Percentiles rank a stretch among this genome's conserved stretches.
Conservation (phyloP, 2,888 invertebrate species). For the Idaea dimidiata region DNA sequence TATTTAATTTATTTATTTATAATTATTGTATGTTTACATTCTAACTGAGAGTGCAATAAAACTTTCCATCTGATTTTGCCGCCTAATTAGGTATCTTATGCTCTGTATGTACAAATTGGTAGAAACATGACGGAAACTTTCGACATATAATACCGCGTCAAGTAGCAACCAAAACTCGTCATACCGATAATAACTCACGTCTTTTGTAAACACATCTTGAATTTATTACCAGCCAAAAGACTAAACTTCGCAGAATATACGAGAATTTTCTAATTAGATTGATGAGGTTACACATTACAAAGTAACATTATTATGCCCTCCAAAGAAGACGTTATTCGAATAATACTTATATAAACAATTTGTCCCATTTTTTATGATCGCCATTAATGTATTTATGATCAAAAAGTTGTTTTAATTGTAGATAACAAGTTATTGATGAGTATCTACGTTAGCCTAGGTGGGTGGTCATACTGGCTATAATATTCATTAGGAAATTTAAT, state of each 20-base stretch:
- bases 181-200: background rate
- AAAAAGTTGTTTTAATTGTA: background rate
- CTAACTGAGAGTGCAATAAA: too few relatives aligned
- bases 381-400: background rate
- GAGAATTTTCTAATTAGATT: conserved; percentile 1
- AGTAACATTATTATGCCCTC: background rate
- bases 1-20: too few relatives aligned
- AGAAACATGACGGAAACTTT: background rate
- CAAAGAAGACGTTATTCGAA: background rate
- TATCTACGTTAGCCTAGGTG: background rate
- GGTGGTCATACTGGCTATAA: background rate
- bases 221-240: background rate
- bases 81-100: background rate
- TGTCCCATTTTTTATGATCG: background rate
- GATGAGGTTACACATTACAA: background rate
- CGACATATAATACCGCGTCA: background rate
- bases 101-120: background rate
- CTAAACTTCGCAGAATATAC: background rate
- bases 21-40: too few relatives aligned
- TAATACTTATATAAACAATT: background rate
- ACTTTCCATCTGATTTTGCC: background rate
- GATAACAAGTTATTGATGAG: background rate
- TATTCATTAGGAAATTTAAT: background rate
- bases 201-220: background rate
- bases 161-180: background rate